Evolutionary conservation across 2,797 vertebrate species (phyloP).

Genomic region (Lepus oiostolus): DNA sequence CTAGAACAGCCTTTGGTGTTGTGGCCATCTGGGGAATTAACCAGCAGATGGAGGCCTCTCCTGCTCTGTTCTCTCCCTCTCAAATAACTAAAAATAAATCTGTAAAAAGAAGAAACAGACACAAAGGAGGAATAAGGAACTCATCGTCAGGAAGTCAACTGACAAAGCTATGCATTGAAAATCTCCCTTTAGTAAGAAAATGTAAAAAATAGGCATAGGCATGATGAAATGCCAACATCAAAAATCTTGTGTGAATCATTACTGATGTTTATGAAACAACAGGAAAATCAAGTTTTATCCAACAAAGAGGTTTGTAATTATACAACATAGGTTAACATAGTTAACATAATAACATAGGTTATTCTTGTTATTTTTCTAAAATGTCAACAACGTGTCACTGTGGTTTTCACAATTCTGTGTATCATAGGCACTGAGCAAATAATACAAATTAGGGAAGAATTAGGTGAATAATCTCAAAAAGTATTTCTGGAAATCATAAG

Average conservation of each 20-base stretch:
- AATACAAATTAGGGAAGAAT: constrained; percentile 16
- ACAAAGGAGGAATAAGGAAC: constrained; percentile 17
- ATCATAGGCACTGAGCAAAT: neutral
- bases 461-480: constrained; percentile 60
- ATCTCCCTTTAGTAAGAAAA: neutral
- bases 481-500: constrained; percentile 78
- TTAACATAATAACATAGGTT: too few species aligned
- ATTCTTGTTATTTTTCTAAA: constrained; percentile 32
- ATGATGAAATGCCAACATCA: constrained; percentile 21
- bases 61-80: too few species aligned
- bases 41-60: too few species aligned
- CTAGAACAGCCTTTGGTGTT: too few species aligned
- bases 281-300: neutral
- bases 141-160: constrained; percentile 1
- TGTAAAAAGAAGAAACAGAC: constrained; percentile 23
- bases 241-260: constrained; percentile 32
- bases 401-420: constrained; percentile 49
- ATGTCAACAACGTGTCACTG: constrained; percentile 20
- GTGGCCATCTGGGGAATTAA: too few species aligned
- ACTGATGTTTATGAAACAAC: constrained; percentile 44
- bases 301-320: constrained; percentile 21
- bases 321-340: neutral
- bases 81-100: too few species aligned
- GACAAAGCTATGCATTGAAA: constrained; percentile 47
- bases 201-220: neutral